These are phyloP conservation scores for Ictidomys tridecemlineatus DNA, from an alignment of 2,113 vertebrate species.

Conservation along the genomic window DNA sequence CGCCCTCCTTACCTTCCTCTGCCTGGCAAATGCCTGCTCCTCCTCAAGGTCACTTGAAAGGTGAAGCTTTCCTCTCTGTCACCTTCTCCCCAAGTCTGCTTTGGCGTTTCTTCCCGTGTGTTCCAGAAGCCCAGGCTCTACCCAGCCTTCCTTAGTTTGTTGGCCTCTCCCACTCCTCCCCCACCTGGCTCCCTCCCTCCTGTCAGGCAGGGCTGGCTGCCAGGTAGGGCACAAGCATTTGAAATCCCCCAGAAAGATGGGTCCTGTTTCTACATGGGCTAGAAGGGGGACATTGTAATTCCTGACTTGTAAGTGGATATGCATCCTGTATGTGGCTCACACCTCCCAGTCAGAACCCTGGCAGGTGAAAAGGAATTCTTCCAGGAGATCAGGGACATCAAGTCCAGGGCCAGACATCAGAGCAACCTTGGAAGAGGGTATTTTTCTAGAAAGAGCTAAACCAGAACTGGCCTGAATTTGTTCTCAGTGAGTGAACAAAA, in stretches of 20 bases:
- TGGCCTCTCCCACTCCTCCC: neutral
- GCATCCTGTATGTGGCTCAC: neutral
- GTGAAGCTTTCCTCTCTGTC: accelerated
- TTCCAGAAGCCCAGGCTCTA: too few species aligned
- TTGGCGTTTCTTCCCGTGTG: neutral
- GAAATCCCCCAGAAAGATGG: neutral
- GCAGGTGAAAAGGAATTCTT: neutral
- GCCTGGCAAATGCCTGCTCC: neutral
- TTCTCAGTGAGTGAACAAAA: neutral
- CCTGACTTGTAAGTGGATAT: neutral
- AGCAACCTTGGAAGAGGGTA: neutral
- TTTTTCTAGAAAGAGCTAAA: neutral
- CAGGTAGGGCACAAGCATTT: neutral
- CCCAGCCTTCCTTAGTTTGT: neutral
- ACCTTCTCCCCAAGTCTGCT: neutral
- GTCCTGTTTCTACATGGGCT: neutral
- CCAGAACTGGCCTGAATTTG: neutral
- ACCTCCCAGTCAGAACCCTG: neutral
- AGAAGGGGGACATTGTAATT: neutral
- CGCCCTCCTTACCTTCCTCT: neutral
- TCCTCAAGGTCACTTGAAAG: neutral
- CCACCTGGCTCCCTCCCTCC: neutral
- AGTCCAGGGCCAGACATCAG: neutral
- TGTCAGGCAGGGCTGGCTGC: neutral
- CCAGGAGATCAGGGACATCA: neutral